Base-by-base conservation (phyloP, 2,888 invertebrate genomes). In the Sinodicranocentrus sp. region DNA sequence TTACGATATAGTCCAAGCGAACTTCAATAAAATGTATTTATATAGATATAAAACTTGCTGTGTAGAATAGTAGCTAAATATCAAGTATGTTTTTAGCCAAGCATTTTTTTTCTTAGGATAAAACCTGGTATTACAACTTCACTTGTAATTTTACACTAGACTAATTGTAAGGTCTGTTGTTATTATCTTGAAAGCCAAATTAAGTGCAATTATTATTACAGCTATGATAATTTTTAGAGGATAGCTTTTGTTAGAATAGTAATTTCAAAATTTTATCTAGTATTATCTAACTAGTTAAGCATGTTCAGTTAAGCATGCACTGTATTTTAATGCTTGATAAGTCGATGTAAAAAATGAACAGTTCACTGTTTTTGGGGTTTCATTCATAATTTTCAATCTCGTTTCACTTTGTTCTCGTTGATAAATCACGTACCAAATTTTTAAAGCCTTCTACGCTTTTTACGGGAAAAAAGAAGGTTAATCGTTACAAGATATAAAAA, bases 321-420 rank as follows among this genome's bases (percentile, higher is more conserved):
- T 52, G 3, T 6, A 52, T 3, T 10, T 5, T 13, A 10, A 17
- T 67, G 25, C 26, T 57, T 57, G 2, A 21, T 23, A 3, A n/a
- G n/a, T n/a, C n/a, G 21, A 21, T 57, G 21, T 23, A 57, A 44
- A 43, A 52, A 61, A 63, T 17, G 63, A 79, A 79, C 79, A 79
- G 79, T 79, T 79, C 79, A 79, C 71, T 79, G 71, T 79, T 70
- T 73, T 71, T 61, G 79, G 79, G 79, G 70, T 79, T 79, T 77
- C 67, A 67, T 44, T 77, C 57, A 39, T 57, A 67, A 44, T 78
- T 68, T 78, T 71, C 71, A 70, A 63, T 79, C 79, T 70, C 79
- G 79, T 71, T 79, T 63, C 77, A 68, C 33, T 48, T 78, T 70
- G 77, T 78, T 79, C 79, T 71, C 79, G 79, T 25, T 6, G 19